Evolutionary conservation across 2,888 invertebrate genomes (phyloP).

Genomic region (Druceiella hillmani): DNA sequence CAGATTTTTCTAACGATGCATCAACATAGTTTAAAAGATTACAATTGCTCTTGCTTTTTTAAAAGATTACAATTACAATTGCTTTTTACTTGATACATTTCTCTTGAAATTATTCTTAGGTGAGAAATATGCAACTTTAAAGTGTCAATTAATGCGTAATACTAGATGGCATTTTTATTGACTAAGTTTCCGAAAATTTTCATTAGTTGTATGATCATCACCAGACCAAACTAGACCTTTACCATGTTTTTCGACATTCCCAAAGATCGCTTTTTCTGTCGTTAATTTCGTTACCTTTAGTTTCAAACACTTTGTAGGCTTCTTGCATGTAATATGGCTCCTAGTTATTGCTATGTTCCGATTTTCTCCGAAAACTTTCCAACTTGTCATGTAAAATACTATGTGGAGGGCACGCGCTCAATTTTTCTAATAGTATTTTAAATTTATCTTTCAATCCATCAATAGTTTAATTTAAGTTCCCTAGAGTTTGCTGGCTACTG

Average conservation of each 20-base stretch:
- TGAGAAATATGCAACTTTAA: slow-evolving; percentile 15
- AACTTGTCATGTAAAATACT: no score
- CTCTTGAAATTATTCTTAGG: slow-evolving; percentile 14
- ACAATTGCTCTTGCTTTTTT: no score
- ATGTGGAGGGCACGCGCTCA: slow-evolving; percentile 1
- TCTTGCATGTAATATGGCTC: slow-evolving; percentile 2
- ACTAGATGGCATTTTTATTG: slow-evolving; percentile 4
- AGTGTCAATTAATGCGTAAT: slow-evolving; percentile 5
- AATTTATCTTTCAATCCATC: slow-evolving; percentile 3
- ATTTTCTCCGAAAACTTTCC: no score
- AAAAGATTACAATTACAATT: no score
- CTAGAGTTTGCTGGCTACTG: no score
- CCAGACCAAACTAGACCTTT: slow-evolving; percentile 9
- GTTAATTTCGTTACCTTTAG: slow-evolving; percentile 2
- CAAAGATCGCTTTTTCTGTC: slow-evolving; percentile 1
- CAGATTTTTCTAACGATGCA: slow-evolving; percentile 9
- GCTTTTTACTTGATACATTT: slow-evolving; percentile 14
- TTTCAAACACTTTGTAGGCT: slow-evolving; percentile 5
- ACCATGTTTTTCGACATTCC: slow-evolving; percentile 1
- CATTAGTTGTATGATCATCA: slow-evolving; percentile 7
- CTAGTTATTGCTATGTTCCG: slow-evolving; percentile 2
- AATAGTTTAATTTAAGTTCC: slow-evolving; percentile 2
- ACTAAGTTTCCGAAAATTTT: slow-evolving; percentile 8
- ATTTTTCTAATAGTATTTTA: slow-evolving; percentile 1
- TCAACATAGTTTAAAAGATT: slow-evolving; percentile 11